A percentile compares a stretch with the other conserved stretches of the same genome.
Evolutionary conservation across 2,797 vertebrate genomes (phyloP).

Genomic region (Siniperca undulata): DNA sequence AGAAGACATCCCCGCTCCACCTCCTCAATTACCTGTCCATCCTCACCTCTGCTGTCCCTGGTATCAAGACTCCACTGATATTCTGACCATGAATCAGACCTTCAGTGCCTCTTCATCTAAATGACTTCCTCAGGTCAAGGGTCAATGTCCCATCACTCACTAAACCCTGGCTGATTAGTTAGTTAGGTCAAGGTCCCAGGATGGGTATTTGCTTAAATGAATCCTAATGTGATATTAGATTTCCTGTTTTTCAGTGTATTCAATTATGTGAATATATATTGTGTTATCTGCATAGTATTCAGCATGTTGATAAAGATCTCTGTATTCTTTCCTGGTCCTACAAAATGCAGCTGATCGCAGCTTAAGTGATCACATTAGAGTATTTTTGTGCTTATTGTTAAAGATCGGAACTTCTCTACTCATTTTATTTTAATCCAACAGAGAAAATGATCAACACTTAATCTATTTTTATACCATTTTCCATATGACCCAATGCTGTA

Average conservation of each 20-base stretch:
- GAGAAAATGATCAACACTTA: background rate
- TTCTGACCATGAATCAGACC: constrained; percentile 78
- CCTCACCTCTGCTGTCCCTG: constrained; percentile 69
- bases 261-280: constrained; percentile 16
- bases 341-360: background rate
- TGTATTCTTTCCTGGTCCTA: background rate
- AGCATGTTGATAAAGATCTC: background rate
- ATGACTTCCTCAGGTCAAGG: constrained; percentile 88
- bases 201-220: constrained; percentile 58
- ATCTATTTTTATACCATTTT: constrained; percentile 1
- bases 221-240: constrained; percentile 24
- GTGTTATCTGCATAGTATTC: background rate
- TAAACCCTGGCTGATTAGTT: constrained; percentile 79
- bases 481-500: background rate
- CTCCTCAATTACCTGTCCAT: constrained; percentile 69
- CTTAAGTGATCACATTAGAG: background rate
- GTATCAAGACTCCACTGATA: constrained; percentile 65
- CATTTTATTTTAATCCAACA: background rate
- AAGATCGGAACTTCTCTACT: background rate
- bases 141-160: constrained; percentile 85
- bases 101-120: constrained; percentile 82
- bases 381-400: background rate
- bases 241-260: constrained; percentile 33
- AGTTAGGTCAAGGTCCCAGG: constrained; percentile 56
- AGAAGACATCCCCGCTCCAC: constrained; percentile 51